phyloP scores from a whole-genome alignment of 2,888 invertebrate species.

The Listrodromus nycthemerus region DNA sequence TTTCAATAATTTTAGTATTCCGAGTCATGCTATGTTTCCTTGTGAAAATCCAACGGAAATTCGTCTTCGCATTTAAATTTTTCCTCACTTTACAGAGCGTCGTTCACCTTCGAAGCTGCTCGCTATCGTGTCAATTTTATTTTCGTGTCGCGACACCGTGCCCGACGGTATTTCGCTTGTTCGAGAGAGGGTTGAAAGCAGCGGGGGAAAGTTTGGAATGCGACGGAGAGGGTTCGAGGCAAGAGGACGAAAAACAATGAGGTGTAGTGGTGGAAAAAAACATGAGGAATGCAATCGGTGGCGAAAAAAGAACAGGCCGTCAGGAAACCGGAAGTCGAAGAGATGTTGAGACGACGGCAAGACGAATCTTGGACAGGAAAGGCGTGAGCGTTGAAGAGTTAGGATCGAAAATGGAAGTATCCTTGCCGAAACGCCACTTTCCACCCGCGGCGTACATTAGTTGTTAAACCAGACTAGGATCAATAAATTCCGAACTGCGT shows the following conservation, averaged over 20 bases:
- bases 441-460: background rate
- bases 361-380: background rate
- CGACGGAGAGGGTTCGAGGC: background rate
- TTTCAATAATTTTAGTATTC: constrained; percentile 44
- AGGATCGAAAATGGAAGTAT: background rate
- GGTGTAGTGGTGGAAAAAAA: background rate
- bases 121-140: background rate
- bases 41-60: constrained; percentile 40
- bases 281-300: background rate
- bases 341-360: background rate
- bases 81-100: constrained; percentile 12
- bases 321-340: background rate
- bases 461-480: background rate
- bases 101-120: background rate
- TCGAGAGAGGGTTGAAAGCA: background rate
- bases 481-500: constrained; percentile 8
- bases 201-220: background rate
- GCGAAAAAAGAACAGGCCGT: background rate
- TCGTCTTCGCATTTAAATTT: constrained; percentile 23
- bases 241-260: background rate
- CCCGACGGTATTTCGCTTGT: background rate
- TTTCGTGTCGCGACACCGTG: background rate
- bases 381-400: background rate
- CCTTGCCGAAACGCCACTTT: background rate
- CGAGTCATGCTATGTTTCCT: constrained; percentile 29